phyloP scores from a whole-genome alignment of 2,888 invertebrate species.

The Anoncus sp. region DNA sequence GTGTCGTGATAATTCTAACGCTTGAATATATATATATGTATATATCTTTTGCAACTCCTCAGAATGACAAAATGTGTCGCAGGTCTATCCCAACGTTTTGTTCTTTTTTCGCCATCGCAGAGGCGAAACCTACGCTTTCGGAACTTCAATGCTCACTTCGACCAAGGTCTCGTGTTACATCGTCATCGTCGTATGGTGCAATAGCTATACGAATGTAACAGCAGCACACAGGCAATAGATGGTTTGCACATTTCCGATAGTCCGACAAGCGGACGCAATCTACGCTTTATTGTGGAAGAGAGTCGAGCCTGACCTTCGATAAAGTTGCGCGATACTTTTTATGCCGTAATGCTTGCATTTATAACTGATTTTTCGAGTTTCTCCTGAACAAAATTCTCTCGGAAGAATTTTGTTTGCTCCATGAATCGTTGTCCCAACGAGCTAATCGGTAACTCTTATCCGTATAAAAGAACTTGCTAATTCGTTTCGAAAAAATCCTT shows the following conservation, averaged over 20 bases:
- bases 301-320: slow-evolving; percentile 47
- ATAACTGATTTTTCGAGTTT: too few relatives aligned
- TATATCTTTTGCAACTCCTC: slow-evolving; percentile 36
- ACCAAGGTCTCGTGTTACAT: slow-evolving; percentile 42
- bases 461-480: too few relatives aligned
- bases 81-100: slow-evolving; percentile 15
- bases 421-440: too few relatives aligned
- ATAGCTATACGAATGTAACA: slow-evolving; percentile 21
- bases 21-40: neutral
- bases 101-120: slow-evolving; percentile 29
- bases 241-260: slow-evolving; percentile 47
- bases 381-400: too few relatives aligned
- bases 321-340: slow-evolving; percentile 38
- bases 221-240: slow-evolving; percentile 34
- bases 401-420: too few relatives aligned
- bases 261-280: slow-evolving; percentile 39
- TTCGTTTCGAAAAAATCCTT: too few relatives aligned
- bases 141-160: slow-evolving; percentile 20
- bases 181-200: slow-evolving; percentile 40
- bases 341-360: neutral
- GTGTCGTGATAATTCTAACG: slow-evolving; percentile 25
- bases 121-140: slow-evolving; percentile 43
- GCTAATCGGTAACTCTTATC: too few relatives aligned
- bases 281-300: slow-evolving; percentile 22
- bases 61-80: slow-evolving; percentile 50